Percentiles rank a stretch among this genome's conserved stretches.
Evolutionary conservation across 1,140 invertebrate genomes (phyloP).

Genomic region (Ceratina japonica): DNA sequence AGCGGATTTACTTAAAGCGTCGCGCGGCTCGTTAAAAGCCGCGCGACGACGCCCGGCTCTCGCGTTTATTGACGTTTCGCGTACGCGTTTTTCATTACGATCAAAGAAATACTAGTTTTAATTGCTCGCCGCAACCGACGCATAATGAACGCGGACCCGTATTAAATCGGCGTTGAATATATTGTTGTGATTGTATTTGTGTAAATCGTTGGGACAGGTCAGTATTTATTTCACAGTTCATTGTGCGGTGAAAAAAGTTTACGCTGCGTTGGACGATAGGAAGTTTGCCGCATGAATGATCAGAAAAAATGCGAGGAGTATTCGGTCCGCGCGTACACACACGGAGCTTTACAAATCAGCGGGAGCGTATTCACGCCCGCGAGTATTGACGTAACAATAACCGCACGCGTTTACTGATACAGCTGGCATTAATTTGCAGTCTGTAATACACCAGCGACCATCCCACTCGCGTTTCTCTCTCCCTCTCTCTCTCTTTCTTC

Average conservation of each 20-base stretch:
- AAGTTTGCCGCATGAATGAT: neutral
- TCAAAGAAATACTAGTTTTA: too few species aligned
- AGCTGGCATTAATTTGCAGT: slow-evolving; percentile 23
- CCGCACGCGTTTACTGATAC: slow-evolving; percentile 35
- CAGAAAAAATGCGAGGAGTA: neutral
- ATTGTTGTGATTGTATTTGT: too few species aligned
- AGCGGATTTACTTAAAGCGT: slow-evolving; percentile 50
- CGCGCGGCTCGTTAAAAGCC: slow-evolving; percentile 53
- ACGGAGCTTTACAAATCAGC: slow-evolving; percentile 13
- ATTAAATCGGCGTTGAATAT: too few species aligned
- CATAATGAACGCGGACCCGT: too few species aligned
- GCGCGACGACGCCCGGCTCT: neutral
- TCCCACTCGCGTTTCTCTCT: neutral
- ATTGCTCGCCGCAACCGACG: too few species aligned
- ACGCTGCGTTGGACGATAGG: neutral
- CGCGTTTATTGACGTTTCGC: neutral
- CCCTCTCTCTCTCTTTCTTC: neutral
- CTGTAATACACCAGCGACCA: slow-evolving; percentile 13
- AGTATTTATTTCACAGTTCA: neutral
- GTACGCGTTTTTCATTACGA: too few species aligned
- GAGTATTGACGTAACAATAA: slow-evolving; percentile 38
- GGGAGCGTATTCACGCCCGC: slow-evolving; percentile 35
- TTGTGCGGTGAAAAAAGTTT: too few species aligned
- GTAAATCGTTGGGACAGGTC: too few species aligned
- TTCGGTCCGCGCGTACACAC: neutral